Evolutionary conservation across 2,888 invertebrate genomes (phyloP), one percentile per base, ranked within the genome.

Genomic region (Hypomecis atomaria): DNA sequence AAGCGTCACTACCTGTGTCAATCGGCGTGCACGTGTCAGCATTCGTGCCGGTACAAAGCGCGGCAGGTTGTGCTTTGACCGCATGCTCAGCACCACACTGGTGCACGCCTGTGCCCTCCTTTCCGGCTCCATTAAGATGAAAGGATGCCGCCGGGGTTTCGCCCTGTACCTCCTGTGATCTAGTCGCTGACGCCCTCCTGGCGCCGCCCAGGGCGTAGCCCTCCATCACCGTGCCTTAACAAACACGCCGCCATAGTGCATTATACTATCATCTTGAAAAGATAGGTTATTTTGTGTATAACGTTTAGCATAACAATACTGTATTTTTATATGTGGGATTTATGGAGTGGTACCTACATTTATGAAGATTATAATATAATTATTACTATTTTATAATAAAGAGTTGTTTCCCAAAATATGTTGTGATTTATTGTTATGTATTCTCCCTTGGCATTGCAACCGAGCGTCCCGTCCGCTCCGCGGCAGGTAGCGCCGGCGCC

Each of bases 41-140:
- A 66, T 92, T 93, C 84, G 88, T 89, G 78, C 89, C 93, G 56
- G 89, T 93, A 77, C 87, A 87, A 77, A 87, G 90, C 77, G 90
- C 89, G 43, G 85, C 85, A 43, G 90, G 87, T 34, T 91, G 92
- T 70, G 82, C 87, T 63, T 75, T 87, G 67, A 75, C 87, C 71
- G 85, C 89, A 66, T 87, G 88, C 74, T 77, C 87, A 38, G 82
- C 84, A 43, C 85, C 89, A 53, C 96, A 95, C 81, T 96, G 96
- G 77, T 96, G 96, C 85, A 87, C 96, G 59, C 93, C 95, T 71
- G 94, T 95, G 78, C 94, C 95, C 44, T 92, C 94, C 64, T 94
- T 85, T 78, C 83, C 89, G 67, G 87, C 90, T 66, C 92, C 91
- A 67, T 87, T 90, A 74, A 91, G 92, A 87, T 92, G 92, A 92